Percentiles rank a stretch among this genome's conserved stretches.
Evolutionary conservation across 2,113 vertebrate genomes (phyloP).

Genomic region (Hassar affinis): DNA sequence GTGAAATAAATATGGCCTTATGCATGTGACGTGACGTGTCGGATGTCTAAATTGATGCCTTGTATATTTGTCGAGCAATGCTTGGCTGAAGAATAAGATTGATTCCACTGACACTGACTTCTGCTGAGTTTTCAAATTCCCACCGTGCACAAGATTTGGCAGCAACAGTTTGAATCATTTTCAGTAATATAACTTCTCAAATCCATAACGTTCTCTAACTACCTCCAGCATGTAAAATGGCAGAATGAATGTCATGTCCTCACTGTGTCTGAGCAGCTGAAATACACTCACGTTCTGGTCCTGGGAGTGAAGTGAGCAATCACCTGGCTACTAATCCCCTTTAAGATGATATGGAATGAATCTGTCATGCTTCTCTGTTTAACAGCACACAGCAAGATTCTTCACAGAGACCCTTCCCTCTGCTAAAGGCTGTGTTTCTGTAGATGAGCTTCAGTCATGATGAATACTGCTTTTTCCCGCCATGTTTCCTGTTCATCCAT

Average conservation of each 20-base stretch:
- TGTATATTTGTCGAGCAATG: neutral
- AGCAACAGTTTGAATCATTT: conserved; percentile 10
- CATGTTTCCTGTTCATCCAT: neutral
- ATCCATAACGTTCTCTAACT: conserved; percentile 23
- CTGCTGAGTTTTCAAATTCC: conserved; percentile 16
- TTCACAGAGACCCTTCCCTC: neutral
- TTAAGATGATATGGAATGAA: conserved; percentile 42
- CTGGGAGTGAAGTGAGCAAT: conserved; percentile 28
- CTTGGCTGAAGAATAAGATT: conserved; percentile 1
- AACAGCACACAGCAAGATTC: neutral
- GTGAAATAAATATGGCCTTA: conserved; percentile 13
- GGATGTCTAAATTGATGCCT: neutral
- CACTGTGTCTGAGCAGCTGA: conserved; percentile 32
- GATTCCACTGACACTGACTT: conserved; percentile 11
- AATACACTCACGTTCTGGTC: neutral
- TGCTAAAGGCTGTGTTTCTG: neutral
- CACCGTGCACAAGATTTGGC: neutral
- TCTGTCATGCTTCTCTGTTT: conserved; percentile 14
- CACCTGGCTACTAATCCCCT: conserved; percentile 46
- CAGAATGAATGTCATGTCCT: conserved; percentile 26
- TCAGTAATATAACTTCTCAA: conserved; percentile 21
- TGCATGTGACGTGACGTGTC: neutral
- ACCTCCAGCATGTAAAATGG: conserved; percentile 1
- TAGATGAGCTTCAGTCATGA: conserved; percentile 11
- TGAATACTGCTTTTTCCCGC: neutral